Conservation (phyloP, 2,888 invertebrate genomes). For the Tenthredo scrophulariae region DNA sequence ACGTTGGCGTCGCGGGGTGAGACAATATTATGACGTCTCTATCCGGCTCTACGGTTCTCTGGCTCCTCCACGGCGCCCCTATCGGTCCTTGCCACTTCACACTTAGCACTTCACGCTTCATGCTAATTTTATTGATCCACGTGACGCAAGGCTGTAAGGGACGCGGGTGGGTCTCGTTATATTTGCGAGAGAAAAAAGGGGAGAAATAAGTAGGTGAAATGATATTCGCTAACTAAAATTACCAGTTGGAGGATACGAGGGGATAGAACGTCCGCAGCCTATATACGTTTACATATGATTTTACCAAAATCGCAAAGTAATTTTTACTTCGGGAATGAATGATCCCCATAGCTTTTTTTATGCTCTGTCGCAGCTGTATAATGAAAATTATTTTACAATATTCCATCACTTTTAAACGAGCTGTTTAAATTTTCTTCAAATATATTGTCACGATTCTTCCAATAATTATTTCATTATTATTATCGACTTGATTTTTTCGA, state of each 20-base stretch:
- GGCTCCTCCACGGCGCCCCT: conserved; percentile 58
- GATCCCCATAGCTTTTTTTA: too few relatives aligned
- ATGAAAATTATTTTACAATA: too few relatives aligned
- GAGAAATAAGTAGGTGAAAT: background rate
- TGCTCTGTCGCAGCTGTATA: too few relatives aligned
- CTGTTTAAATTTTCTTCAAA: background rate
- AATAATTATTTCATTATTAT: background rate
- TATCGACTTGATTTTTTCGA: too few relatives aligned
- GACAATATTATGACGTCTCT: conserved; percentile 75
- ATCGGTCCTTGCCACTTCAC: conserved; percentile 55
- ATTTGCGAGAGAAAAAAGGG: background rate
- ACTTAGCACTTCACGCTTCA: conserved; percentile 66
- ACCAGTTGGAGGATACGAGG: background rate
- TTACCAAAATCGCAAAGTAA: background rate
- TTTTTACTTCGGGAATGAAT: background rate
- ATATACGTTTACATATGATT: too few relatives aligned
- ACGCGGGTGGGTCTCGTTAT: background rate
- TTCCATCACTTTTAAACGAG: too few relatives aligned
- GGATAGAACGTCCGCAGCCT: background rate
- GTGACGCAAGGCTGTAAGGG: conserved; percentile 14
- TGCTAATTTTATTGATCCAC: conserved; percentile 71
- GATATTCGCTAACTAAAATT: background rate
- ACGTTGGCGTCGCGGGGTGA: conserved; percentile 67
- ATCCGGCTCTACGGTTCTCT: conserved; percentile 62
- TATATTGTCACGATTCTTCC: background rate